A percentile compares a stretch with the other conserved stretches of the same genome.
These are phyloP conservation scores for Metaphire vulgaris DNA, from an alignment of 1,140 invertebrate genomes.

Conservation along the genomic window DNA sequence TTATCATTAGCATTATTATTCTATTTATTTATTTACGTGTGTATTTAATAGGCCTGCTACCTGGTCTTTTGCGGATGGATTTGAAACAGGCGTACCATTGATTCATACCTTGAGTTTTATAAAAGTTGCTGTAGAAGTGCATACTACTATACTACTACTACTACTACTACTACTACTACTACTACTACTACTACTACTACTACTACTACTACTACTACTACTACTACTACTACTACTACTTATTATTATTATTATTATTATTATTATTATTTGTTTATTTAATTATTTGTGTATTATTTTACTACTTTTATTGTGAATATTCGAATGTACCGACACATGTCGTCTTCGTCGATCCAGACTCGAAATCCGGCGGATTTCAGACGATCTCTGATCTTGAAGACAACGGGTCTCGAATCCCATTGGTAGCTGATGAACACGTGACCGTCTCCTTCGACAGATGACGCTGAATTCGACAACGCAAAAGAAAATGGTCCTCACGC, in stretches of 20 bases:
- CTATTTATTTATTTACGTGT: too few species aligned
- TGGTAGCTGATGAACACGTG: conserved; percentile 46
- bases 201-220: not conserved
- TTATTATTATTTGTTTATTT: too few species aligned
- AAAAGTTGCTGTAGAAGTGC: too few species aligned
- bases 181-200: not conserved
- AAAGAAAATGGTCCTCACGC: not conserved
- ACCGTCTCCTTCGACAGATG: conserved; percentile 28
- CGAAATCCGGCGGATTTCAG: conserved; percentile 31
- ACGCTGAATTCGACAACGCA: conserved; percentile 18
- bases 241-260: not conserved
- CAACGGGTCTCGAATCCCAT: conserved; percentile 37
- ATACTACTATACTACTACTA: too few species aligned
- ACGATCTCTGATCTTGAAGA: conserved; percentile 35
- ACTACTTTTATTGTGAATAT: not conserved
- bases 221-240: not conserved
- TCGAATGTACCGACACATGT: conserved; percentile 27
- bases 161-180: too few species aligned
- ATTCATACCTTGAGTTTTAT: too few species aligned
- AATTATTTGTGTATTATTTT: not conserved
- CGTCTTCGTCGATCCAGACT: conserved; percentile 35
- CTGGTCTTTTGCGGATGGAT: too few species aligned
- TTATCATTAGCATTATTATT: too few species aligned
- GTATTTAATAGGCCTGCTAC: too few species aligned
- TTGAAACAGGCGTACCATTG: too few species aligned